Evolutionary conservation across 2,113 vertebrate genomes (phyloP).

Genomic region (Macquaria australasica): DNA sequence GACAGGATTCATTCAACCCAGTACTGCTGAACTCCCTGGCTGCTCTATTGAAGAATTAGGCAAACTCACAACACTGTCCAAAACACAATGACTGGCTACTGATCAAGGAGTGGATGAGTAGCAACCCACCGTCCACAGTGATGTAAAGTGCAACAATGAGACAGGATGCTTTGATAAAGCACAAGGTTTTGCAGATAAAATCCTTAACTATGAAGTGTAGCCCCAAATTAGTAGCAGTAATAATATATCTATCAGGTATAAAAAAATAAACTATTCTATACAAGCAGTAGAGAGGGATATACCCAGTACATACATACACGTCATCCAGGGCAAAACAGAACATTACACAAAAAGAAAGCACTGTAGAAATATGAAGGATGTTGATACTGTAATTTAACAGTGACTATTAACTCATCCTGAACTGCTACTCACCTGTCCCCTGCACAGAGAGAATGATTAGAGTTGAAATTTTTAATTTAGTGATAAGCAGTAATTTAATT

Average conservation of each 20-base stretch:
- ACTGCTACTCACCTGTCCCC: slow-evolving; percentile 6
- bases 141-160: slow-evolving; percentile 74
- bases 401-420: slow-evolving; percentile 1
- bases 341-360: slow-evolving; percentile 30
- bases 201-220: slow-evolving; percentile 38
- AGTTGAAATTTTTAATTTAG: background rate
- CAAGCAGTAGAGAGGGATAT: slow-evolving; percentile 62
- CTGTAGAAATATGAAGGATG: slow-evolving; percentile 12
- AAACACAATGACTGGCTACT: slow-evolving; percentile 27
- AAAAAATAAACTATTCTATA: slow-evolving; percentile 83
- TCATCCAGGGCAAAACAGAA: slow-evolving; percentile 41
- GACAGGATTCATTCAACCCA: slow-evolving; percentile 4
- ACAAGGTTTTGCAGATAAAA: slow-evolving; percentile 27
- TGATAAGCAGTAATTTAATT: slow-evolving; percentile 2
- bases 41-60: slow-evolving; percentile 32
- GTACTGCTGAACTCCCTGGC: slow-evolving; percentile 34
- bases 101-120: slow-evolving; percentile 17
- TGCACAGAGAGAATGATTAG: slow-evolving; percentile 16
- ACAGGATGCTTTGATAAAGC: slow-evolving; percentile 51
- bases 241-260: slow-evolving; percentile 70
- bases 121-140: slow-evolving; percentile 48
- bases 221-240: slow-evolving; percentile 55
- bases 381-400: slow-evolving; percentile 16
- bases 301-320: slow-evolving; percentile 51
- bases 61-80: slow-evolving; percentile 38